Percentiles rank a stretch among this genome's conserved stretches.
phyloP scores from a whole-genome alignment of 2,888 invertebrate species.

The Sinohyriopsis cumingii region DNA sequence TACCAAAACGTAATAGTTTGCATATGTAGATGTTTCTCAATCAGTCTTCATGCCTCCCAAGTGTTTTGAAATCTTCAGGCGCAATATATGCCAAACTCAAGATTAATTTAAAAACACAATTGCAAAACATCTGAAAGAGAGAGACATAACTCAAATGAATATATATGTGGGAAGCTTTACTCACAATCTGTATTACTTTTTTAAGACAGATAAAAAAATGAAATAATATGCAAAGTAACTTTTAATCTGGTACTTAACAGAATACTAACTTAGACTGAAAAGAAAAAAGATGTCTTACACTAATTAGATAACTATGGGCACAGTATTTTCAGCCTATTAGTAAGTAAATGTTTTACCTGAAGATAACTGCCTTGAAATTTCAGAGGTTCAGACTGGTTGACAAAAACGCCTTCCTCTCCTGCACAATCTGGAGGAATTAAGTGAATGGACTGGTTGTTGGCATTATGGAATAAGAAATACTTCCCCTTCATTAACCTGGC shows the following conservation, averaged over 20 bases:
- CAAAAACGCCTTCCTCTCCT: constrained; percentile 42
- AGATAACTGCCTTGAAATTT: constrained; percentile 48
- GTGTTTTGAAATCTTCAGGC: too few species aligned
- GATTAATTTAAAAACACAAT: too few species aligned
- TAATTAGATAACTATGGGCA: neutral
- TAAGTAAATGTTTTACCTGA: constrained; percentile 38
- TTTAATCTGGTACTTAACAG: neutral
- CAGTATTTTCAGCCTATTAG: neutral
- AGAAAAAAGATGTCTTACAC: too few species aligned
- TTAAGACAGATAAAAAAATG: neutral
- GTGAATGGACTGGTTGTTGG: constrained; percentile 51
- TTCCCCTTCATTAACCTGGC: constrained; percentile 55
- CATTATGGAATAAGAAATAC: constrained; percentile 62
- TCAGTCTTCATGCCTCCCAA: too few species aligned
- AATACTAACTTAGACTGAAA: too few species aligned
- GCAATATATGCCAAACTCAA: too few species aligned
- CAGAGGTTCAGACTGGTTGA: constrained; percentile 47
- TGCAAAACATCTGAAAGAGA: too few species aligned
- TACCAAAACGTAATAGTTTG: too few species aligned
- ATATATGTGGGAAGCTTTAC: too few species aligned
- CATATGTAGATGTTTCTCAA: too few species aligned
- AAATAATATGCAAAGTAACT: neutral
- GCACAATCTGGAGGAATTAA: constrained; percentile 50
- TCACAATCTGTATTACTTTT: too few species aligned
- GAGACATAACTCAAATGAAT: too few species aligned